A percentile compares a stretch with the other conserved stretches of the same genome.
Conservation (phyloP, 2,888 invertebrate genomes). For the Macropis europaea region DNA sequence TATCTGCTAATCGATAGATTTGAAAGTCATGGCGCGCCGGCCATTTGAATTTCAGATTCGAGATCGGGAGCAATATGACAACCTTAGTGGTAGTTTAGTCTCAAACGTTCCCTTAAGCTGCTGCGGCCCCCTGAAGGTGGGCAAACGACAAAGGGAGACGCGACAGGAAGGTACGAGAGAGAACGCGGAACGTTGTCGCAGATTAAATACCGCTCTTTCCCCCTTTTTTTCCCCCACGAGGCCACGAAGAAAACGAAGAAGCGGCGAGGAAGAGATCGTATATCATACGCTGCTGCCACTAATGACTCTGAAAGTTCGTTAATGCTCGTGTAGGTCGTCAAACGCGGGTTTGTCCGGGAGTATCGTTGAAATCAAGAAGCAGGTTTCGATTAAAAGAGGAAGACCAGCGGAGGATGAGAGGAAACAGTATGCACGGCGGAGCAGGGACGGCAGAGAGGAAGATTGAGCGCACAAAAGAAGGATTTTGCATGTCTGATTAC, state of each 20-base stretch:
- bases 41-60: constrained; percentile 64
- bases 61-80: constrained; percentile 65
- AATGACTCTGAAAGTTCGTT: constrained; percentile 59
- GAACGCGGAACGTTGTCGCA: constrained; percentile 17
- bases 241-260: background rate
- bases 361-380: constrained; percentile 61
- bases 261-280: constrained; percentile 31
- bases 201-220: constrained; percentile 46
- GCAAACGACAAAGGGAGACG: background rate
- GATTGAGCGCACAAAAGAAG: constrained; percentile 59
- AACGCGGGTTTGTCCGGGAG: constrained; percentile 38
- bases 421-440: constrained; percentile 11
- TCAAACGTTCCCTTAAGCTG: constrained; percentile 44
- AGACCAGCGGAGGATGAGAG: constrained; percentile 6
- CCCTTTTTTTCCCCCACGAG: background rate
- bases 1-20: constrained; percentile 66
- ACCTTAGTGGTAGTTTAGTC: constrained; percentile 57
- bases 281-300: constrained; percentile 53
- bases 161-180: background rate
- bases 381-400: constrained; percentile 55
- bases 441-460: constrained; percentile 8
- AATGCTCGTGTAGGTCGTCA: constrained; percentile 39
- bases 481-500: constrained; percentile 69
- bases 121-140: background rate
- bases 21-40: constrained; percentile 63